Base-by-base conservation (phyloP, 2,113 vertebrate species). In the Dipodomys ordii region DNA sequence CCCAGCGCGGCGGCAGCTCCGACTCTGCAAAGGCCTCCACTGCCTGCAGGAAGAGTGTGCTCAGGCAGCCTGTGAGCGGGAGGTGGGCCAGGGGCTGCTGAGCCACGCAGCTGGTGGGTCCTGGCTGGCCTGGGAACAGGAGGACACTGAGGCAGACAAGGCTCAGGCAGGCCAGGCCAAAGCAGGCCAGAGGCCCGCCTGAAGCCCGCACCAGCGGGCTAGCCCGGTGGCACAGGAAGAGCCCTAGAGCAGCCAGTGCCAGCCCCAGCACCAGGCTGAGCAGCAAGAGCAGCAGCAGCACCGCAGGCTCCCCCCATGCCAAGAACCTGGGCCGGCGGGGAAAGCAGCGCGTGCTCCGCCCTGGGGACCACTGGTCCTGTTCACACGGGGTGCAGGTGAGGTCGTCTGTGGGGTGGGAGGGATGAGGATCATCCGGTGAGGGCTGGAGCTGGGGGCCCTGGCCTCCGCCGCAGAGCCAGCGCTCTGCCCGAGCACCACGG, bases 41-140 rank as follows among this genome's bases (percentile, higher is more conserved):
- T 0, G 99, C 98, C 74, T 98, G 98, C 86, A 97, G 97, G 7
- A 98, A 65, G 11, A 99, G 95, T 27, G 98, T 97, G 20, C 99
- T 98, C 72, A 99, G 95, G 3, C 98, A 98, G 7, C 98, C 94
- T 0, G 98, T 98, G 96, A 99, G 98, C 3, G 98, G 98, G 62
- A 99, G 91, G 79, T 98, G 98, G 0, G 19, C 96, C 65, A 98
- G 46, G 0, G 98, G 98, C 92, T 98, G 97, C 97, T 99, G 99
- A 9, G 97, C 76, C 11, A 7, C 62, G 84, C 99, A 99, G 32
- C 97, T 77, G 15, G 49, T 0, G 0, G 97, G 13, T 1, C 90
- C 92, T 7, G 99, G 99, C 91, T 67, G 89, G 15, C 99, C 99
- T 1, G 99, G 94, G 53, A 98, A 98, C 65, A 99, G 97, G 22